Base-by-base conservation (phyloP, 64 coral and sea anemone genomes). In the Dendrophyllia cribrosa region DNA sequence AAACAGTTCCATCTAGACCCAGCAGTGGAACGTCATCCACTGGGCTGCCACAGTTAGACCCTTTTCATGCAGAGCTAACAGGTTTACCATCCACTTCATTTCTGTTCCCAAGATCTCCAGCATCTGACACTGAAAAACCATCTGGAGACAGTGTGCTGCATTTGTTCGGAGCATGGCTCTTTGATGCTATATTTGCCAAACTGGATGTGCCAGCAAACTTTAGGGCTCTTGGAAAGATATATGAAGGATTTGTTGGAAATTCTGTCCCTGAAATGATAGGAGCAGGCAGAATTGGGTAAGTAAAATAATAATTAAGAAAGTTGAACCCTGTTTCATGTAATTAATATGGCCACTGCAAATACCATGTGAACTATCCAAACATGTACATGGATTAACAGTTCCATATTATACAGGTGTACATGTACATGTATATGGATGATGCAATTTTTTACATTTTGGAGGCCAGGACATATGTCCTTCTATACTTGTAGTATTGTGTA, bases 181-280 rank as follows among this genome's bases (percentile, higher is more conserved):
- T 99, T 94, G 88, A 99, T n/a, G 97, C 97, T 73, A 77, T 89
- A 13, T 76, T 99, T 80, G 97, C 97, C 52, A 96, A 99, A 78
- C 52, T 92, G 25, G 91, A 96, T 66, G 89, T 94, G 91, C 78
- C 79, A 81, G 63, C 84, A 55, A 91, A 89, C 62, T 86, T 81
- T 6, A 78, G 78, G 25, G 91, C 87, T 26, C 76, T 99, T 66
- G 69, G 63, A 22, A 89, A 88, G 60, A 91, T 96, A 6, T 96
- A 87, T 75, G 73, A 77, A 20, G 85, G 79, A 19, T 93, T 79
- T 51, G 13, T 84, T 67, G 63, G 44, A 67, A 84, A 84, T 73
- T 76, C 70, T 79, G 62, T 22, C 3, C 60, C 48, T 51, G 72
- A 88, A 45, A 74, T 47, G 11, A 52, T 49, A 74, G 86, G 68